These are phyloP conservation scores for Epinephelus fuscoguttatus DNA, from an alignment of 2,113 vertebrate genomes.

Conservation along the genomic window DNA sequence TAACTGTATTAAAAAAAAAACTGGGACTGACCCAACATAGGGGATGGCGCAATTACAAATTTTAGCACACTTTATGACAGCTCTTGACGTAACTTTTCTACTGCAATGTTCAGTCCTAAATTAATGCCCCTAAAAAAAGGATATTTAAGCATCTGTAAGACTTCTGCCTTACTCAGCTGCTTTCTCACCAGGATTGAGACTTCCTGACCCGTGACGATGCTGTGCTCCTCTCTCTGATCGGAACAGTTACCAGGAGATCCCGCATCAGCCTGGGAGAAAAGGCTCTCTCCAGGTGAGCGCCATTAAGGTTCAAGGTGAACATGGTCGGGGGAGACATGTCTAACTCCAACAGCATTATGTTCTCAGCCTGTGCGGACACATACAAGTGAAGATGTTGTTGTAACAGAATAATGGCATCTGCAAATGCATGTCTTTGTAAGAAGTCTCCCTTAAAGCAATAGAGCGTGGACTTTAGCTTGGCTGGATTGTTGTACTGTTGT, in stretches of 20 bases:
- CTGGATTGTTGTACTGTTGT: not conserved
- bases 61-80: too few relatives aligned
- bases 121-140: not conserved
- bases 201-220: slow-evolving; percentile 89
- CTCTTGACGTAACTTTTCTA: too few relatives aligned
- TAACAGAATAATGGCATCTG: not conserved
- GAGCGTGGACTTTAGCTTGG: not conserved
- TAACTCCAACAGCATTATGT: slow-evolving; percentile 95
- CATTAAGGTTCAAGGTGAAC: slow-evolving; percentile 86
- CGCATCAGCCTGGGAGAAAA: slow-evolving; percentile 67
- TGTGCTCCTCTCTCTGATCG: slow-evolving; percentile 83
- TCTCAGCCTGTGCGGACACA: slow-evolving; percentile 89
- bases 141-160: not conserved
- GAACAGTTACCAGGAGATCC: slow-evolving; percentile 46
- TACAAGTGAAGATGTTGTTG: not conserved
- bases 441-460: not conserved
- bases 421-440: not conserved
- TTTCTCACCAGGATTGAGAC: slow-evolving; percentile 93
- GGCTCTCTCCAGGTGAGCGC: slow-evolving; percentile 84
- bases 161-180: not conserved
- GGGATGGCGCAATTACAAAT: not conserved
- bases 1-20: not conserved
- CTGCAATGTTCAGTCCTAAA: too few relatives aligned
- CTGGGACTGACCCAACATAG: not conserved
- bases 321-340: slow-evolving; percentile 90